Evolutionary conservation across 2,888 invertebrate genomes (phyloP).

Genomic region (Lissocephala sabroskyi): DNA sequence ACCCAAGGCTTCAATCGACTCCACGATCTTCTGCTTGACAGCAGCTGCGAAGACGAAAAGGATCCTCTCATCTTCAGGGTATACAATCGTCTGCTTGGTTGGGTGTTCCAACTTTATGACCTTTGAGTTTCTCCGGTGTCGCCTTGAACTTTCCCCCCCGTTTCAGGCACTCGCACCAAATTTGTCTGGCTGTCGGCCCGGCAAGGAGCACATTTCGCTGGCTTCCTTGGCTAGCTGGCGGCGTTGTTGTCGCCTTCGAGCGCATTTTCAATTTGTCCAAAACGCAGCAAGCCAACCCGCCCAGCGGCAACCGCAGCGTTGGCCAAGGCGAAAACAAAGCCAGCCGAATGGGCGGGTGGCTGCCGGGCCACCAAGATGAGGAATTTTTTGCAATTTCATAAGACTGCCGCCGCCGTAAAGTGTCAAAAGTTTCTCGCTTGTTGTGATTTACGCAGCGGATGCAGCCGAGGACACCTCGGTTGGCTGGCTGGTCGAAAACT

Average conservation of each 20-base stretch:
- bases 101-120: constrained; percentile 1
- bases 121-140: constrained; percentile 6
- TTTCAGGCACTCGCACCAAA: constrained; percentile 18
- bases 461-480: background rate
- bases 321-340: background rate
- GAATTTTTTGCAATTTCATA: constrained; percentile 12
- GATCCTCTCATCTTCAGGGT: no score
- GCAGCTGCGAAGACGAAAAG: no score
- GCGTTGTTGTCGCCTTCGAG: constrained; percentile 1
- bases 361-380: no score
- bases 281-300: background rate
- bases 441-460: constrained; percentile 51
- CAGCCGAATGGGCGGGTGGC: no score
- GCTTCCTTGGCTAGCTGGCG: background rate
- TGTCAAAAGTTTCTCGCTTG: constrained; percentile 66
- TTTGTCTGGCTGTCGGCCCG: no score
- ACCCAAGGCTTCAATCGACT: no score
- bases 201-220: no score
- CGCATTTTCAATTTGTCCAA: constrained; percentile 21
- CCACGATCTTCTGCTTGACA: no score
- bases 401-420: constrained; percentile 28
- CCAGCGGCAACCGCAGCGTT: background rate
- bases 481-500: background rate
- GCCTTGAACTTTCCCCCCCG: constrained; percentile 17
- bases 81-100: no score